Percentiles rank a stretch among this genome's conserved stretches.
Evolutionary conservation across 2,888 invertebrate genomes (phyloP).

Genomic region (Alsophila aescularia): DNA sequence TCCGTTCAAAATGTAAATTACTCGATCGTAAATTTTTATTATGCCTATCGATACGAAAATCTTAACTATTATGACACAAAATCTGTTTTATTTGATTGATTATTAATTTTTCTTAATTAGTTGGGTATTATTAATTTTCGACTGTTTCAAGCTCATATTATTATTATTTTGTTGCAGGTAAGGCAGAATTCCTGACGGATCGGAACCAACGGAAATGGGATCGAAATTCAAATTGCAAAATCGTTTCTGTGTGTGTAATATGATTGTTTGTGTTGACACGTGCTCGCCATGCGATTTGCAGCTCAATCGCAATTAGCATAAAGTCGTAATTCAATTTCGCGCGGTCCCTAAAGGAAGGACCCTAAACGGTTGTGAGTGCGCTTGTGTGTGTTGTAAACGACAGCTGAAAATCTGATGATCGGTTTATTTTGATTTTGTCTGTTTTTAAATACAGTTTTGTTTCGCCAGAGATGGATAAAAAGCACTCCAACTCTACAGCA

Average conservation of each 20-base stretch:
- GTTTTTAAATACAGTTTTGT: conserved; percentile 28
- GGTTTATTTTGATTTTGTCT: conserved; percentile 41
- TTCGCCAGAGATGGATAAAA: neutral
- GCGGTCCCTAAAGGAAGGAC: conserved; percentile 43
- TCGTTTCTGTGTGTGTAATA: conserved; percentile 53
- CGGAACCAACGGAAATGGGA: conserved; percentile 55
- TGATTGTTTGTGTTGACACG: conserved; percentile 67
- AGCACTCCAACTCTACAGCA: neutral
- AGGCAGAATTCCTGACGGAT: conserved; percentile 50
- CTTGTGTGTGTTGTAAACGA: conserved; percentile 58
- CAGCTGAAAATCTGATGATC: conserved; percentile 70
- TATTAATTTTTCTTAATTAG: neutral
- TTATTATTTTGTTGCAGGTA: conserved; percentile 76
- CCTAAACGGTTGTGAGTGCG: conserved; percentile 45
- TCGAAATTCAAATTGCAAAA: conserved; percentile 63
- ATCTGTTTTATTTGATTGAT: neutral
- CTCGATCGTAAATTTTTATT: conserved; percentile 19
- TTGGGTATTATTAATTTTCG: neutral
- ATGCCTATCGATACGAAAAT: conserved; percentile 5
- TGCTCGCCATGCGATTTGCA: conserved; percentile 65
- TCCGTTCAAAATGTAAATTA: conserved; percentile 17
- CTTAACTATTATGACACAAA: neutral
- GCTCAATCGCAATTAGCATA: conserved; percentile 68
- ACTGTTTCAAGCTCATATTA: neutral
- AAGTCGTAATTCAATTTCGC: conserved; percentile 72